These are phyloP conservation scores for Penaeus monodon DNA, from an alignment of 2,888 invertebrate species.

Conservation along the genomic window DNA sequence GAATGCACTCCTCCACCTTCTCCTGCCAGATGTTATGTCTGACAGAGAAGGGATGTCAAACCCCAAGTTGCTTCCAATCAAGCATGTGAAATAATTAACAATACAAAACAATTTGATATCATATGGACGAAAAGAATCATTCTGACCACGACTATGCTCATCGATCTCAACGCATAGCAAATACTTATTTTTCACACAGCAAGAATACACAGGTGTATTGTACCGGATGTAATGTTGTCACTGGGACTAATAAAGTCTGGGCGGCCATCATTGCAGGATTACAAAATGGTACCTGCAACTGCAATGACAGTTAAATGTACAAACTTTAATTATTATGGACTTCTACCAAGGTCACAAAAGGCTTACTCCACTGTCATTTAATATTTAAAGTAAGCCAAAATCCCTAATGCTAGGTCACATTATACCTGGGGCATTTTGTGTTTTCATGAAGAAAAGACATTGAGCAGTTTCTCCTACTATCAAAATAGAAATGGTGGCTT, in stretches of 20 bases:
- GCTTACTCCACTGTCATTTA: slow-evolving; percentile 13
- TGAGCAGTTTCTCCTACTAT: slow-evolving; percentile 52
- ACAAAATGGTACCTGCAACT: slow-evolving; percentile 24
- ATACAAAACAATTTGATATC: slow-evolving; percentile 21
- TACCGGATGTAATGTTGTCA: slow-evolving; percentile 22
- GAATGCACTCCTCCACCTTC: slow-evolving; percentile 50
- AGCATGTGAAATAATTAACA: slow-evolving; percentile 11
- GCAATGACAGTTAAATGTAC: slow-evolving; percentile 27
- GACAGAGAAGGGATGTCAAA: slow-evolving; percentile 25
- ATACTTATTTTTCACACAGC: slow-evolving; percentile 19
- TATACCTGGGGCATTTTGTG: slow-evolving; percentile 55
- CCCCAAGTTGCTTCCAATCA: slow-evolving; percentile 43
- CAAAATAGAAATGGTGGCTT: slow-evolving; percentile 47
- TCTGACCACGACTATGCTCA: not conserved
- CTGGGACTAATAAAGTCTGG: slow-evolving; percentile 22
- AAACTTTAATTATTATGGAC: slow-evolving; percentile 25
- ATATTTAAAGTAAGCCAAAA: slow-evolving; percentile 30
- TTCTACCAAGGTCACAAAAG: slow-evolving; percentile 26
- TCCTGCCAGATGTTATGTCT: slow-evolving; percentile 10
- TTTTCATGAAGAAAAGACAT: slow-evolving; percentile 48
- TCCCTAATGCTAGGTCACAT: slow-evolving; percentile 51
- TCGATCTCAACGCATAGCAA: slow-evolving; percentile 16
- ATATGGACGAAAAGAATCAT: not conserved
- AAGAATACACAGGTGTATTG: slow-evolving; percentile 20
- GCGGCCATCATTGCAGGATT: slow-evolving; percentile 21